Evolutionary conservation across 2,113 vertebrate genomes (phyloP), one percentile per base, ranked within the genome.

Genomic region (Pedionomus torquatus): DNA sequence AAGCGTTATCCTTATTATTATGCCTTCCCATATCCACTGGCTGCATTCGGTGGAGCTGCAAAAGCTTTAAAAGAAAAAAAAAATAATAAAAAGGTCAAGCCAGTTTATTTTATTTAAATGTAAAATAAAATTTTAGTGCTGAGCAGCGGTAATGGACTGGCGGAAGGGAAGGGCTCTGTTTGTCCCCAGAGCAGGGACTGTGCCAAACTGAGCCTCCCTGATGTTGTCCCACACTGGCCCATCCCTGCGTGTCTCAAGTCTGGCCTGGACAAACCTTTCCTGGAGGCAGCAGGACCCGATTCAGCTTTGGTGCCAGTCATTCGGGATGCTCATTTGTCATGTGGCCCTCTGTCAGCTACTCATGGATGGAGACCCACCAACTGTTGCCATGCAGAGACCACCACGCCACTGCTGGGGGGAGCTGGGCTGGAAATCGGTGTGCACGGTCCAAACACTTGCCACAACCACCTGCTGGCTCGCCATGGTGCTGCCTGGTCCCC

Each of bases 1-100:
- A 94, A 96, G 95, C 74, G 17, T 92, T 89, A 91, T 87, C 93
- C 95, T 93, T 92, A 88, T 90, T 96, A 51, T 85, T 94, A 89
- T 97, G 85, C 95, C 68, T 84, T 58, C 94, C 92, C 83, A 76
- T 93, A 84, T 83, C 55, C 95, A 71, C 94, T 15, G 80, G 44
- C 92, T 90, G 88, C n/a, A 0, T 66, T 74, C 9, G 8, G 82
- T 35, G 57, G 81, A 85, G 93, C 94, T 91, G 89, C 81, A 96
- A 89, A 94, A 93, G 84, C 83, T 97, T 85, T 88, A 76, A 46
- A 82, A 72, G 60, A 77, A 72, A 17, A 30, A 54, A 52, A 57
- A 81, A 76, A 20, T 18, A 44, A 44, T 16, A 72, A 89, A 93
- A 88, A 82, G 88, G 91, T 89, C 70, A 79, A 85, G 81, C 4